Evolutionary conservation across 2,113 vertebrate genomes (phyloP), one percentile per base, ranked within the genome.

Genomic region (Podilymbus podiceps): DNA sequence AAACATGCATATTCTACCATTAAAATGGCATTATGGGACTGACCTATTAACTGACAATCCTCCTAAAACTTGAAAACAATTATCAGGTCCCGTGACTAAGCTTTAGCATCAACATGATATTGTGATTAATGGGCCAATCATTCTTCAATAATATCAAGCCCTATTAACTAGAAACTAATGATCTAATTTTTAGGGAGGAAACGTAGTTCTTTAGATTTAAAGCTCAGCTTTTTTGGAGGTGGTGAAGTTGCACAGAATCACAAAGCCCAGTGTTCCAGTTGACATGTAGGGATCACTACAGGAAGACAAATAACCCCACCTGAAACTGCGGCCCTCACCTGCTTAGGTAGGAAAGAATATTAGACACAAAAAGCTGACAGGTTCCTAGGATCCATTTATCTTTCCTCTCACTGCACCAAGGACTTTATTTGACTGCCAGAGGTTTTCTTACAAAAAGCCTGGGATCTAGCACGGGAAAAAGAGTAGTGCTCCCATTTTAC

Each of bases 51-150:
- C 8, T 63, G 23, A 64, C 21, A 27, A 53, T 88, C 52, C 28
- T 59, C 20, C 58, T 28, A 17, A 89, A 93, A 64, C 53, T 38
- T 64, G 66, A 47, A 77, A 40, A 47, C 0, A 0, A 20, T 77
- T 81, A 42, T 30, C 28, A 90, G 30, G 15, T 24, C 56, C 8
- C 14, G 20, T n/a, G 20, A 80, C 20, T 35, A 55, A 60, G 18
- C 71, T 75, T 77, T 44, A 76, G 19, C 12, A n/a, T n/a, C 49
- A 93, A 53, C 13, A 49, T 8, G 38, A 44, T 15, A 38, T 8
- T 3, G 0, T 27, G 14, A 71, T 55, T 47, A 66, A 46, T 19
- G 2, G 0, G 8, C 7, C 5, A 3, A 18, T 15, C 5, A 38
- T 31, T 55, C 31, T 59, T 60, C 42, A 88, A 42, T 21, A n/a